phyloP scores from a whole-genome alignment of 2,113 vertebrate species.

The Tonatia bakeri region DNA sequence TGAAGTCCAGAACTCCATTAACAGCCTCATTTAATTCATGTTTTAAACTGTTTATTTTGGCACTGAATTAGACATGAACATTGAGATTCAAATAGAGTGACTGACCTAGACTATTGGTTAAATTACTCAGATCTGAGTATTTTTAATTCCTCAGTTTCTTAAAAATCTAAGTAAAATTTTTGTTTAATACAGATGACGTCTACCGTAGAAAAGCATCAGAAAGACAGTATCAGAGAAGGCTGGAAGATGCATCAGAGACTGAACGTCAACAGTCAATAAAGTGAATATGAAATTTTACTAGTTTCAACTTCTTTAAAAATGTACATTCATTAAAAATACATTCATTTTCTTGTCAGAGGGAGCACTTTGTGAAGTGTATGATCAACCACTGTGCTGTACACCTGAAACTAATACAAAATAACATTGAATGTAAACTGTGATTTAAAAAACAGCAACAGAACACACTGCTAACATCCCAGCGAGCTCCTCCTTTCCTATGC shows the following conservation, averaged over 20 bases:
- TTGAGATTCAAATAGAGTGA: conserved; percentile 21
- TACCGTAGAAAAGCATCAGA: conserved; percentile 95
- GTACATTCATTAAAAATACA: background rate
- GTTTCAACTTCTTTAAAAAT: background rate
- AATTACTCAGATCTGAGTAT: background rate
- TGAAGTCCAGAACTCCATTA: background rate
- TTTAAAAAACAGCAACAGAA: background rate
- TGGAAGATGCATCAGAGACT: conserved; percentile 76
- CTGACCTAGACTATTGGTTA: background rate
- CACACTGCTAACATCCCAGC: background rate
- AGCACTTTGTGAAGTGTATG: background rate
- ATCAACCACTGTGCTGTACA: background rate
- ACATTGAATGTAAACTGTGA: background rate
- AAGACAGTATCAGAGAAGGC: conserved; percentile 84
- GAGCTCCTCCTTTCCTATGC: background rate
- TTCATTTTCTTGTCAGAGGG: background rate
- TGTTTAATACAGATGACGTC: conserved; percentile 91
- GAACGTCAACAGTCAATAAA: conserved; percentile 72
- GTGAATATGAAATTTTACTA: conserved; percentile 10
- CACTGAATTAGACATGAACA: background rate
- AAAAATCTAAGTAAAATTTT: conserved; percentile 33
- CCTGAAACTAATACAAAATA: background rate
- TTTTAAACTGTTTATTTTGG: conserved; percentile 39
- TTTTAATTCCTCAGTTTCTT: conserved; percentile 28
- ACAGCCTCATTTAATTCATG: background rate